Evolutionary conservation across 1,140 invertebrate genomes (phyloP), one percentile per base, ranked within the genome.

Genomic region (Pogonomyrmex californicus): DNA sequence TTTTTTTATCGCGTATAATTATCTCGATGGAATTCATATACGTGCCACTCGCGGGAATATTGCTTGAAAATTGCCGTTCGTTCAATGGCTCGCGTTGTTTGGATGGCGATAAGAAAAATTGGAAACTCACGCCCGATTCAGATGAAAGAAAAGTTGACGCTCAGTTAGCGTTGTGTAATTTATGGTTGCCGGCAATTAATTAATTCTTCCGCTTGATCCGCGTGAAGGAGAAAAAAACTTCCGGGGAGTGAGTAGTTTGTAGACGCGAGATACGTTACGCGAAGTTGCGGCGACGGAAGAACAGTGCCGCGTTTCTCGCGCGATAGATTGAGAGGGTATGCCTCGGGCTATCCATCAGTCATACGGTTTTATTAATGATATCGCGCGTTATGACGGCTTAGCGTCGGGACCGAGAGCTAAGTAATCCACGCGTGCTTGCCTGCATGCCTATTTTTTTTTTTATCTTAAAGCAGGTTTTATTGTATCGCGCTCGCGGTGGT

Each of bases 281-380:
- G 23, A 58, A 82, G 14, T 33, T 71, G 36, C 44, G n/a, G n/a
- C n/a, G n/a, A 58, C 44, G 41, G 10, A 23, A 30, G 17, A 79
- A 9, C 76, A 41, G 51, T 23, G 5, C 10, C 4, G 41, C 33
- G 17, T 38, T 44, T 41, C 30, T 3, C 7, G 1, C 10, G n/a
- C 47, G 60, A 79, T 54, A 79, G 47, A 83, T 83, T 36, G 79
- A 83, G 33, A 83, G 41, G 12, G 54, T 30, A 44, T 36, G 51
- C 68, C 23, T n/a, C 79, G 41, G 7, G 33, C 79, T 30, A 30
- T 47, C 54, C 51, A 73, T 83, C 68, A 83, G 41, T 83, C 79
- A 49, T 73, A 60, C 17, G 68, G 41, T 75, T 75, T 83, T 83
- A 75, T 83, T 83, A 83, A 83, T 83, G 30, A 6, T 49, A 73